Evolutionary conservation across 2,797 vertebrate species (phyloP).

Genomic region (Petrocephalus sullivani): DNA sequence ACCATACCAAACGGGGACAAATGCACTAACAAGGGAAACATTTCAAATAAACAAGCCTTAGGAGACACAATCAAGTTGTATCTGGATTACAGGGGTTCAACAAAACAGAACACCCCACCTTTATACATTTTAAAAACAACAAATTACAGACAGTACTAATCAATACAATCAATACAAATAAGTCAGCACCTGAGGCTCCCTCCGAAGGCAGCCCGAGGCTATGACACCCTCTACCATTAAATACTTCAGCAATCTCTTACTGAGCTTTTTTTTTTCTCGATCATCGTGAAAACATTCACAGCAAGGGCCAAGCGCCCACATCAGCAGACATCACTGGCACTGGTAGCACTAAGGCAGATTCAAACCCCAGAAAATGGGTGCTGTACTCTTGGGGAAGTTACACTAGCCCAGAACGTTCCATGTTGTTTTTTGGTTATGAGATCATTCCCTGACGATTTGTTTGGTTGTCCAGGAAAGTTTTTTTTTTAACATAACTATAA

Average conservation of each 20-base stretch:
- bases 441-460: background rate
- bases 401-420: background rate
- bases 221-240: background rate
- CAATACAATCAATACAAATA: background rate
- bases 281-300: background rate
- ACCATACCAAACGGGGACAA: background rate
- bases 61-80: background rate
- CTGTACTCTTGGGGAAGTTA: background rate
- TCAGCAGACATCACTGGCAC: background rate
- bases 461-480: background rate
- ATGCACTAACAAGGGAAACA: background rate
- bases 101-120: background rate
- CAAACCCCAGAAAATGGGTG: background rate
- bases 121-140: background rate
- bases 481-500: background rate
- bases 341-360: background rate
- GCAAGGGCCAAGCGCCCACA: background rate
- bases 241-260: background rate
- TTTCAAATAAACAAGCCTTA: background rate
- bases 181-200: background rate
- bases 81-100: background rate
- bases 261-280: background rate
- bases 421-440: background rate
- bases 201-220: background rate
- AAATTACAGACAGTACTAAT: background rate